Percentiles rank a stretch among this genome's conserved stretches.
Conservation (phyloP, 2,888 invertebrate genomes). For the Erannis defoliaria region DNA sequence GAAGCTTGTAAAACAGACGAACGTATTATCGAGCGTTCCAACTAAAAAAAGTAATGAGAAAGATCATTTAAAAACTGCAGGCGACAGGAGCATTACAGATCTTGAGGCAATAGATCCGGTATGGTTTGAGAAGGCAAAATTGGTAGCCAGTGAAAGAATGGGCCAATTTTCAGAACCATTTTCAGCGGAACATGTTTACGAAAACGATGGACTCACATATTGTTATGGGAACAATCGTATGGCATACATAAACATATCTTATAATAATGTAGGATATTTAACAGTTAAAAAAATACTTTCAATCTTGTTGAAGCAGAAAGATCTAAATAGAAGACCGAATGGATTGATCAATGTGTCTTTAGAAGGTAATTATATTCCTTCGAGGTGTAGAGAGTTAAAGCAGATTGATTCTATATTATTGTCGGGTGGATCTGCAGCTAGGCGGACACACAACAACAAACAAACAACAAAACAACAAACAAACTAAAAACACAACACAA, state of each 20-base stretch:
- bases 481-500: too few relatives aligned
- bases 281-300: constrained; percentile 6
- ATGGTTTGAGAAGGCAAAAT: constrained; percentile 11
- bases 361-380: constrained; percentile 14
- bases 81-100: neutral
- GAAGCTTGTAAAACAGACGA: neutral
- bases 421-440: neutral
- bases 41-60: neutral
- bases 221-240: constrained; percentile 8
- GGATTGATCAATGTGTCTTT: constrained; percentile 1
- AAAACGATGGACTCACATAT: neutral
- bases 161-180: neutral
- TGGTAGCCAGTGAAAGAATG: neutral
- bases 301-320: neutral
- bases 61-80: neutral
- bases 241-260: constrained; percentile 15
- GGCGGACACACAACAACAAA: neutral
- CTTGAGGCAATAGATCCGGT: neutral
- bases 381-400: neutral
- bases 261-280: constrained; percentile 1
- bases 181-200: neutral
- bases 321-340: neutral
- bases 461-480: too few relatives aligned
- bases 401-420: constrained; percentile 1
- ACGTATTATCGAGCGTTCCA: neutral